Percentiles rank a stretch among this genome's conserved stretches.
Conservation (phyloP, 2,888 invertebrate genomes). For the Cenopis cana region DNA sequence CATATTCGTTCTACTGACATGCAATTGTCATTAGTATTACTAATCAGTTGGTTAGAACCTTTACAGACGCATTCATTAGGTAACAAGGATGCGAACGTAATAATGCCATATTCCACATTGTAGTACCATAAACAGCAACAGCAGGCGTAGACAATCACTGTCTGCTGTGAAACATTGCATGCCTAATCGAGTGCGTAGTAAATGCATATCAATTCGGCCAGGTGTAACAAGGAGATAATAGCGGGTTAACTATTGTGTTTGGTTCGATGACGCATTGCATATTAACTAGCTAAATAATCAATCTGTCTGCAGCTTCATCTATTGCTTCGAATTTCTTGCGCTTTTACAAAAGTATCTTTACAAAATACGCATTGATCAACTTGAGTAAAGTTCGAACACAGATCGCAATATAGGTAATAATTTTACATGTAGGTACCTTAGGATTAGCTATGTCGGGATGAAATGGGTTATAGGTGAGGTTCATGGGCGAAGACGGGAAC, state of each 20-base stretch:
- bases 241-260: constrained; percentile 56
- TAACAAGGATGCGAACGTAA: constrained; percentile 1
- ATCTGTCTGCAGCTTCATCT: background rate
- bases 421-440: too few species aligned
- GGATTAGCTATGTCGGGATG: too few species aligned
- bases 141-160: constrained; percentile 60
- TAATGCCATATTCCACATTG: constrained; percentile 32
- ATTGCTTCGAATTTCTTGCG: background rate
- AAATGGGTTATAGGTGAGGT: too few species aligned
- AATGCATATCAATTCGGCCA: constrained; percentile 71
- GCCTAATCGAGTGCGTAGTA: constrained; percentile 67
- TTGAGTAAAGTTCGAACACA: too few species aligned
- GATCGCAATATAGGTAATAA: too few species aligned
- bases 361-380: too few species aligned
- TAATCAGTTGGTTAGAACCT: background rate
- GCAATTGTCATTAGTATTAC: constrained; percentile 1
- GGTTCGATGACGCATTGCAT: constrained; percentile 50
- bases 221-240: constrained; percentile 71
- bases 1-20: background rate
- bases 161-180: constrained; percentile 61
- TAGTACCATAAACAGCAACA: constrained; percentile 55
- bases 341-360: background rate
- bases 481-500: too few species aligned
- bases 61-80: background rate
- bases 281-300: constrained; percentile 12